Conservation (phyloP, 2,113 vertebrate genomes). For the Picathartes gymnocephalus region DNA sequence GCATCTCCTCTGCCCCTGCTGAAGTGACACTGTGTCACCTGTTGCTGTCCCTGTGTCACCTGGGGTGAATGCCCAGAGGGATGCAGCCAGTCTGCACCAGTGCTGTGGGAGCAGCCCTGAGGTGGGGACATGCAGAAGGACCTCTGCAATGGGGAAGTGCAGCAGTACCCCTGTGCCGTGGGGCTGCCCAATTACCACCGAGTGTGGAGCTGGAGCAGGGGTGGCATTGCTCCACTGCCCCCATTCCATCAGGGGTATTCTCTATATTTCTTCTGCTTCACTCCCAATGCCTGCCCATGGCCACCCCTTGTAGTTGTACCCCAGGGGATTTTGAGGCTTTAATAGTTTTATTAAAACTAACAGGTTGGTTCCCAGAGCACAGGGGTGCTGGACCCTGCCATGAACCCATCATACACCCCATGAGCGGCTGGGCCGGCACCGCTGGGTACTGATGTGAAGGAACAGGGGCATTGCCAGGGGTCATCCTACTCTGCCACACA, state of each 20-base stretch:
- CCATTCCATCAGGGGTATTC: neutral
- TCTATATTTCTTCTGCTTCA: neutral
- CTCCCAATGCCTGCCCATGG: neutral
- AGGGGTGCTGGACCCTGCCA: neutral
- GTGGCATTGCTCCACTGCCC: neutral
- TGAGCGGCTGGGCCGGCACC: rapidly evolving
- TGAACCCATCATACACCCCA: rapidly evolving
- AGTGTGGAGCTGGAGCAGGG: neutral
- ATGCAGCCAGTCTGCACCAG: neutral
- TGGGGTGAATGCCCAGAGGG: neutral
- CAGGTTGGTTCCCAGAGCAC: rapidly evolving
- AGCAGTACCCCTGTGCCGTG: neutral
- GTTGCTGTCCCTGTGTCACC: neutral
- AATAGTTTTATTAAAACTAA: neutral
- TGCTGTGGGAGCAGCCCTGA: neutral
- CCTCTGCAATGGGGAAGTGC: neutral
- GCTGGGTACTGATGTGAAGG: rapidly evolving
- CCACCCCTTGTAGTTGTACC: neutral
- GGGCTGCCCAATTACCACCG: rapidly evolving
- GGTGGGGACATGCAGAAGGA: neutral
- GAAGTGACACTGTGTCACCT: neutral
- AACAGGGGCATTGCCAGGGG: neutral
- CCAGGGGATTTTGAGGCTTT: neutral
- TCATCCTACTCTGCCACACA: neutral
- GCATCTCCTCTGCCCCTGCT: neutral